Conservation (phyloP, 2,888 invertebrate genomes). For the Iselma pallidipennis region DNA sequence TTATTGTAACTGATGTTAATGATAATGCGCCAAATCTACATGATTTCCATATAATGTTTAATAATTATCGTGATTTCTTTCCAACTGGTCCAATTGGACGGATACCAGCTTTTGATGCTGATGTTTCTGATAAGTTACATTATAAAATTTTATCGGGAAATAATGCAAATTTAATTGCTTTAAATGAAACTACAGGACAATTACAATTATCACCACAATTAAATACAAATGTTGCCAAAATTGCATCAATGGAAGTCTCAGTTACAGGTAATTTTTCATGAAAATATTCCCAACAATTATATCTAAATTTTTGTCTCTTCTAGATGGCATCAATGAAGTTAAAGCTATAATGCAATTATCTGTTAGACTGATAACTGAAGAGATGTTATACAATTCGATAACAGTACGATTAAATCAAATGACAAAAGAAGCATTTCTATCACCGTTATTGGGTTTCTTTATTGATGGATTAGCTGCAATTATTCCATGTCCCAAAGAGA, state of each 20-base stretch:
- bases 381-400: slow-evolving; percentile 93
- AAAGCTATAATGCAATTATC: slow-evolving; percentile 90
- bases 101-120: slow-evolving; percentile 93
- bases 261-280: slow-evolving; percentile 67
- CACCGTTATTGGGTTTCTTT: slow-evolving; percentile 85
- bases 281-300: not conserved
- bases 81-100: slow-evolving; percentile 89
- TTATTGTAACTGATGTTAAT: slow-evolving; percentile 90
- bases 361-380: slow-evolving; percentile 88
- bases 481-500: slow-evolving; percentile 88
- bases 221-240: slow-evolving; percentile 93
- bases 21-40: slow-evolving; percentile 92
- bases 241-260: slow-evolving; percentile 91
- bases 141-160: slow-evolving; percentile 90
- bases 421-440: slow-evolving; percentile 90
- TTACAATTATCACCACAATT: slow-evolving; percentile 88
- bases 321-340: slow-evolving; percentile 91
- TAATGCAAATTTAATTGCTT: slow-evolving; percentile 83
- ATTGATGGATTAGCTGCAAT: slow-evolving; percentile 90
- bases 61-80: slow-evolving; percentile 93
- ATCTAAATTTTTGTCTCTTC: slow-evolving; percentile 23
- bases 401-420: slow-evolving; percentile 91
- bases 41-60: slow-evolving; percentile 91
- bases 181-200: slow-evolving; percentile 83
- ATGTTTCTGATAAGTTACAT: slow-evolving; percentile 83